phyloP scores from a whole-genome alignment of 2,113 vertebrate genomes.

The Carollia perspicillata region DNA sequence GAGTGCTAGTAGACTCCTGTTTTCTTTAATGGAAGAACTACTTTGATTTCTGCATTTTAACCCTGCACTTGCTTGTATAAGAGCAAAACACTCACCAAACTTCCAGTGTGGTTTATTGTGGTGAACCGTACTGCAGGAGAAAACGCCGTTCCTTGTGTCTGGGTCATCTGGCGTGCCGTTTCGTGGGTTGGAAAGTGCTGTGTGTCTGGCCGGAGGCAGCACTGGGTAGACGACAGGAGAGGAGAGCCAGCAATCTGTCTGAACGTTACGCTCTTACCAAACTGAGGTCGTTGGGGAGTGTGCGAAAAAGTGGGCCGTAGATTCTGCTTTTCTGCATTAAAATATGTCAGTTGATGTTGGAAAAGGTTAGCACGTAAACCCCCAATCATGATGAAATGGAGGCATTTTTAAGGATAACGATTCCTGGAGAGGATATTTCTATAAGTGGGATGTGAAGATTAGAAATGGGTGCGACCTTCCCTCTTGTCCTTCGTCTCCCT shows the following conservation, averaged over 20 bases:
- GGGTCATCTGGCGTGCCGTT: background rate
- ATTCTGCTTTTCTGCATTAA: background rate
- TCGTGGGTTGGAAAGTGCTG: background rate
- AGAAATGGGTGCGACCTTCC: no score
- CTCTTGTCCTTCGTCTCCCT: background rate
- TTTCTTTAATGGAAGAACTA: background rate
- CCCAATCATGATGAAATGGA: background rate
- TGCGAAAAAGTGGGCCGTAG: background rate
- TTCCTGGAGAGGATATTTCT: background rate
- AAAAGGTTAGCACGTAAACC: background rate
- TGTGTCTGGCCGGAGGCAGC: background rate
- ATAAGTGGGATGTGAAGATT: background rate
- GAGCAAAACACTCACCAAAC: background rate
- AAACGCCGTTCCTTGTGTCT: background rate
- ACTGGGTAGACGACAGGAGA: background rate
- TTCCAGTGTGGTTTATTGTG: background rate
- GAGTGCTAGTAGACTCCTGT: background rate
- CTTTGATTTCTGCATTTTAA: background rate
- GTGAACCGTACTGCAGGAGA: background rate
- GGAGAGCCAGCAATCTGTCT: background rate
- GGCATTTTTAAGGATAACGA: background rate
- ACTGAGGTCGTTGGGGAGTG: background rate
- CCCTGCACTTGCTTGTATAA: background rate
- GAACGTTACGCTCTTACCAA: background rate
- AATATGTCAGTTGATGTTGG: background rate